These are phyloP conservation scores for Gortyna flavago DNA, from an alignment of 2,888 invertebrate genomes.

Conservation along the genomic window DNA sequence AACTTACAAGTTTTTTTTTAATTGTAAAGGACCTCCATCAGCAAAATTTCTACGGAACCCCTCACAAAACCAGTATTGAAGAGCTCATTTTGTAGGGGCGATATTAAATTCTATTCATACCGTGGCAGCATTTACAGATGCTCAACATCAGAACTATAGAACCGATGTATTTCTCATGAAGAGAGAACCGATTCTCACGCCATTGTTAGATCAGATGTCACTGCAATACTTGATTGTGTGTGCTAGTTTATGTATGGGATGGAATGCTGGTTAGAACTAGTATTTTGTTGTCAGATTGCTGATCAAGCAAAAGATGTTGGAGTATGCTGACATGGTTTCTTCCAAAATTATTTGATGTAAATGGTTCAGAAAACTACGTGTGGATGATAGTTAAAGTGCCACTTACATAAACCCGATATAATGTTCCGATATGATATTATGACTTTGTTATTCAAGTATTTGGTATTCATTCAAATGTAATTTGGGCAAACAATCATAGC, in stretches of 20 bases:
- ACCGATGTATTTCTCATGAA: constrained; percentile 53
- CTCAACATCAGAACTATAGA: constrained; percentile 42
- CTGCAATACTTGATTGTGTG: constrained; percentile 63
- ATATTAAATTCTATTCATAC: constrained; percentile 64
- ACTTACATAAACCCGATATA: not conserved
- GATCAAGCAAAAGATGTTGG: not conserved
- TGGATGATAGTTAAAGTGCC: not conserved
- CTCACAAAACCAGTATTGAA: constrained; percentile 9
- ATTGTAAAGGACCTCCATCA: not conserved
- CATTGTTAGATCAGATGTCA: constrained; percentile 62
- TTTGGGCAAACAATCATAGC: too few relatives aligned
- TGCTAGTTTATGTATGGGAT: constrained; percentile 37
- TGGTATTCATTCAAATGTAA: too few relatives aligned
- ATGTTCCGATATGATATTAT: too few relatives aligned
- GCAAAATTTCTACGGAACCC: constrained; percentile 36
- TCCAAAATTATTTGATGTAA: too few relatives aligned
- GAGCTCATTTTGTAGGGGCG: constrained; percentile 56
- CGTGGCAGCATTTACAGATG: constrained; percentile 50
- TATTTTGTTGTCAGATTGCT: not conserved
- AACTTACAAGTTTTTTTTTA: not conserved
- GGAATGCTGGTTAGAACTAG: constrained; percentile 13
- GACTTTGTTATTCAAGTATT: too few relatives aligned
- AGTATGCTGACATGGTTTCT: not conserved
- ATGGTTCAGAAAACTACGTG: not conserved
- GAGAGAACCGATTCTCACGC: constrained; percentile 67